These are phyloP conservation scores for Himalopsyche kuldschensis DNA, from an alignment of 2,888 invertebrate genomes.

Conservation along the genomic window DNA sequence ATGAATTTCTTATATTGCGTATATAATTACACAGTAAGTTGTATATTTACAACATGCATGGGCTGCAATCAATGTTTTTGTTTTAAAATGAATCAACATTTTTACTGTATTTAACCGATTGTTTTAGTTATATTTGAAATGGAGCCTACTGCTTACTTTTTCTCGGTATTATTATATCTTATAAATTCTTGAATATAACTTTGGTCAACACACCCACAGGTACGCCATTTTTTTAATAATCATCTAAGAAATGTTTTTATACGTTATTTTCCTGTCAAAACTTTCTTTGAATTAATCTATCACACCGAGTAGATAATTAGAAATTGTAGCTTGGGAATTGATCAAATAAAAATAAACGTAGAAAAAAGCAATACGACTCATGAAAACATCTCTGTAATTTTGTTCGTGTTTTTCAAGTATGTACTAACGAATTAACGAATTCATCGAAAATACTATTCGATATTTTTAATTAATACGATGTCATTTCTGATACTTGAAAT, in stretches of 20 bases:
- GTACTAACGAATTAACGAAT: neutral
- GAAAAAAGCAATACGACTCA: neutral
- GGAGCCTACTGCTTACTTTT: too few relatives aligned
- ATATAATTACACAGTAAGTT: too few relatives aligned
- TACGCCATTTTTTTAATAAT: neutral
- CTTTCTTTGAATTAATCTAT: neutral
- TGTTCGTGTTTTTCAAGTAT: neutral
- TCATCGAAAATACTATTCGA: neutral
- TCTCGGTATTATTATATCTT: too few relatives aligned
- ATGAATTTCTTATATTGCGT: too few relatives aligned
- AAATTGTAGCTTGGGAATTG: neutral
- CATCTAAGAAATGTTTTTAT: neutral
- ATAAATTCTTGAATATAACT: too few relatives aligned
- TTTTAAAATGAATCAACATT: too few relatives aligned
- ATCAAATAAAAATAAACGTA: neutral
- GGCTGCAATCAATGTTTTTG: too few relatives aligned
- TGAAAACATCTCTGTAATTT: neutral
- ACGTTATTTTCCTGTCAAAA: neutral
- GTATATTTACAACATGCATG: too few relatives aligned
- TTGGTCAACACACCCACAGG: neutral
- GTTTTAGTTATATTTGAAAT: too few relatives aligned
- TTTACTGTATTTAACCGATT: too few relatives aligned
- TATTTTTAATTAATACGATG: too few relatives aligned
- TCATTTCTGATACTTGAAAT: too few relatives aligned
- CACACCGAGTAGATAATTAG: neutral